These are phyloP conservation scores for Metallyticus violacea DNA, from an alignment of 2,888 invertebrate species.

Conservation along the genomic window DNA sequence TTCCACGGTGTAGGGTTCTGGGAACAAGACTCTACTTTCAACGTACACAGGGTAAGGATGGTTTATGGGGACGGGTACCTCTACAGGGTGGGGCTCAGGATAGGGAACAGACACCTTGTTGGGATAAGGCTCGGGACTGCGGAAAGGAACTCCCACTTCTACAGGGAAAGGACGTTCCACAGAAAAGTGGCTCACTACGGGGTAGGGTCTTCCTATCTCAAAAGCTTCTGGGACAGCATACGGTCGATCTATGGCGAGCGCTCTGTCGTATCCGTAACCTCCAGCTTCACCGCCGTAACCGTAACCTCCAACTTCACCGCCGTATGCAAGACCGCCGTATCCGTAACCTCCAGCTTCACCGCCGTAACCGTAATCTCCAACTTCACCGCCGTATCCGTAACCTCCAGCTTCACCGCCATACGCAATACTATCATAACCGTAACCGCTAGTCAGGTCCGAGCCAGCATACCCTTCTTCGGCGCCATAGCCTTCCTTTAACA, in stretches of 20 bases:
- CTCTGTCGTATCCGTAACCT: not conserved
- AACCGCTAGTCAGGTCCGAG: not conserved
- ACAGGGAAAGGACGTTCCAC: not conserved
- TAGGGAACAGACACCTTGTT: not conserved
- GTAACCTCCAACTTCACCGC: not conserved
- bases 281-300: too few relatives aligned
- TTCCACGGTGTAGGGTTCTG: not conserved
- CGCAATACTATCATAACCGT: not conserved
- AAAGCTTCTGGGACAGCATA: not conserved
- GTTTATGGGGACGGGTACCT: not conserved
- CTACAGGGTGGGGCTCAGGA: not conserved
- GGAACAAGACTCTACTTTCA: not conserved
- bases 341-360: too few relatives aligned
- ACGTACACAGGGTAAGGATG: not conserved
- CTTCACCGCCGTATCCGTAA: not conserved
- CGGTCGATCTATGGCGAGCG: not conserved
- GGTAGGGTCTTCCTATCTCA: not conserved
- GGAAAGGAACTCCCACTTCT: not conserved
- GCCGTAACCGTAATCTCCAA: too few relatives aligned
- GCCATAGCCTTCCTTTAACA: not conserved
- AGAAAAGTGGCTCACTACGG: not conserved
- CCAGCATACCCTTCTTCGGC: too few relatives aligned
- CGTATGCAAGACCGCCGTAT: too few relatives aligned
- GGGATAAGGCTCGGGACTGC: not conserved
- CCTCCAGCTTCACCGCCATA: not conserved